Evolutionary conservation across 2,888 invertebrate species (phyloP), one percentile per base, ranked within the genome.

Genomic region (Coleophora flavipennella): DNA sequence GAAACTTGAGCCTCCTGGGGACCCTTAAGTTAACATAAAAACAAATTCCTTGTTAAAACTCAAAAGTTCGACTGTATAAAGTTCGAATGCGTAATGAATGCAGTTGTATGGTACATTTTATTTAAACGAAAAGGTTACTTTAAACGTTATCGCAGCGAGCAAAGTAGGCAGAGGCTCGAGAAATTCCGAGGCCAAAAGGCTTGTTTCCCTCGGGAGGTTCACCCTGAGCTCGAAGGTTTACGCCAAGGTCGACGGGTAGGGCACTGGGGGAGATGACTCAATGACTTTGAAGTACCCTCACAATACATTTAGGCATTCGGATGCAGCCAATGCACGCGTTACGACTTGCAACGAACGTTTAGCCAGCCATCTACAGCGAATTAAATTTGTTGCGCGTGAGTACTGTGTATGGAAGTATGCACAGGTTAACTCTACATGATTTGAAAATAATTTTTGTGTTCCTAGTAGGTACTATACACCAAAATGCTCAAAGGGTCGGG

Each of bases 251-350:
- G 67, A 64, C 72, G 58, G 57, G 69, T 67, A 67, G 64, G 31
- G 20, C 20, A n/a, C n/a, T 62, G 59, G 67, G 63, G 64, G 61
- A 68, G 66, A 68, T 65, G 70, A 68, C 71, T 70, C 66, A 63
- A 59, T 73, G 75, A 74, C 75, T 72, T 75, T 75, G 70, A 62
- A 60, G 63, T 67, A 74, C 66, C 73, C 71, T 70, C 63, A 51
- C 61, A 57, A 59, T 61, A 56, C 57, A 61, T 62, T 60, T 55
- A 56, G 51, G 56, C 61, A 61, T 63, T 63, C 58, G 50, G 54
- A 53, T 46, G 59, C 63, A 67, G 68, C 62, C 70, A 67, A 66
- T 65, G 72, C 65, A 66, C 73, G 68, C 62, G 52, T 67, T 70
- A 68, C 62, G 57, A 57, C 58, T 62, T 58, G 37, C 36, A 44